A percentile compares a stretch with the other conserved stretches of the same genome.
Evolutionary conservation across 92 coral and sea anemone genomes (phyloP).

Genomic region (Muricea muricata): DNA sequence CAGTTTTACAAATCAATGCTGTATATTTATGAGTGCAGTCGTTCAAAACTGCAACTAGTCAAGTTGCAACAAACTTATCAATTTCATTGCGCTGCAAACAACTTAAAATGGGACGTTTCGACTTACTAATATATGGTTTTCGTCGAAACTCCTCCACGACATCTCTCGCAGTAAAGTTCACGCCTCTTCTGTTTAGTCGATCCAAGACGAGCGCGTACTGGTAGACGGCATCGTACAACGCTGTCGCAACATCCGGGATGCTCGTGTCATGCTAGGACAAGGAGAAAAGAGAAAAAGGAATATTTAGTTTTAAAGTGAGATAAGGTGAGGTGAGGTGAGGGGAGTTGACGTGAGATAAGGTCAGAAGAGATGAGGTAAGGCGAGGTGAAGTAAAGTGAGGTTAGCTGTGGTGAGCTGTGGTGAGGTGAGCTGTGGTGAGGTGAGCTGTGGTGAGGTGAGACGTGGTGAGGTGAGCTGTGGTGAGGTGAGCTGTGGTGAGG

Average conservation of each 20-base stretch:
- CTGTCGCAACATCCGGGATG: constrained; percentile 47
- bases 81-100: too few species aligned
- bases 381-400: too few species aligned
- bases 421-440: too few species aligned
- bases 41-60: background rate
- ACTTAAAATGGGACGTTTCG: too few species aligned
- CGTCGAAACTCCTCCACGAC: constrained; percentile 18
- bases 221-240: constrained; percentile 83
- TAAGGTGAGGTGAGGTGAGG: too few species aligned
- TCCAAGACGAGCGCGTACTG: constrained; percentile 67
- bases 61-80: background rate
- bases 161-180: background rate
- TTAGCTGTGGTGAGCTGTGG: too few species aligned
- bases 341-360: too few species aligned
- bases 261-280: background rate
- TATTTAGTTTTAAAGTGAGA: too few species aligned
- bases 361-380: too few species aligned
- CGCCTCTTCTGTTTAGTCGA: background rate
- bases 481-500: too few species aligned
- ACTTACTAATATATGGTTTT: constrained; percentile 1
- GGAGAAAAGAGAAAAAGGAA: background rate
- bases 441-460: too few species aligned
- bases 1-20: background rate
- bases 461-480: too few species aligned
- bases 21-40: background rate